Base-by-base conservation (phyloP, 2,888 invertebrate genomes). In the Limenitis camilla region DNA sequence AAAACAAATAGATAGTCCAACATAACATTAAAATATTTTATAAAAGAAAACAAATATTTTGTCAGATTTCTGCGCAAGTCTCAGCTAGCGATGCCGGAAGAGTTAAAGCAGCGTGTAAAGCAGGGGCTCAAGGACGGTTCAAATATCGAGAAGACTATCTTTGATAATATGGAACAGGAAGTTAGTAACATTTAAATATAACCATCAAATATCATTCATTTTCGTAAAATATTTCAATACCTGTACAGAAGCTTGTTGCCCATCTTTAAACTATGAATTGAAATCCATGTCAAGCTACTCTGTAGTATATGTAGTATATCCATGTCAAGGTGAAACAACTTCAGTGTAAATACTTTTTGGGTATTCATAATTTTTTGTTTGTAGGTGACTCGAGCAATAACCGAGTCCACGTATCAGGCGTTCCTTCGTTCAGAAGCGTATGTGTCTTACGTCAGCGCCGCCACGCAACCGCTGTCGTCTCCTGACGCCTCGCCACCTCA, bases 371-470 rank as follows among this genome's bases (percentile, higher is more conserved):
- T 19, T 5, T 9, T 36, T n/a, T 36, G 5, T n/a, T 10, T 19
- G 19, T 76, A 90, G 85, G 93, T 96, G 68, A 96, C 96, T 73
- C 90, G 91, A 40, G 91, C 93, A 55, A 96, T 98, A 76, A 93
- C 93, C 61, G 93, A 93, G 75, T 94, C 95, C 55, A 94, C 95
- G 58, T 98, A 98, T 88, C 95, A 94, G 53, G 93, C 95, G 81
- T 98, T 98, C 86, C 90, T 98, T 61, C 93, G 93, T 66, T 97
- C 97, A 66, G 97, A 97, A 70, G 91, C 95, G 80, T 98, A 97
- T 89, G 92, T 97, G 71, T 90, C 92, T 74, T 93, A 94, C 83
- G 92, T 95, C 58, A 75, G 96, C 94, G 82, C 91, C 90, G 88
- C 98, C 93, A 90, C 92, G 94, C 79, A 89, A 90, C 95, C 83